Base-by-base conservation (phyloP, 2,888 invertebrate genomes). In the Bibio marci region DNA sequence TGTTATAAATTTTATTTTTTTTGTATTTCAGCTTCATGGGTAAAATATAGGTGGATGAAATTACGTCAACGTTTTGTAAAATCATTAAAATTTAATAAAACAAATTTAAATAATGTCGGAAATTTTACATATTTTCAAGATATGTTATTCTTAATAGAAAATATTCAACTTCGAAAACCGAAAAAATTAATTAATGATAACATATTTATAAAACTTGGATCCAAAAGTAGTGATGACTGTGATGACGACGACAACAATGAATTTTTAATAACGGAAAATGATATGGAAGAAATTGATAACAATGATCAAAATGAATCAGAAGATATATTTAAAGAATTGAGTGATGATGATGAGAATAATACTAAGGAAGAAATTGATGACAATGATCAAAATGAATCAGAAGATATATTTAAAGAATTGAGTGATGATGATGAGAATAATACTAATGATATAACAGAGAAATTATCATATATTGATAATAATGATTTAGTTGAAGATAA, bases 41-140 rank as follows among this genome's bases (percentile, higher is more conserved):
- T 42, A 2, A 38, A 40, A 25, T 26, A 36, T 4, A 35, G 44
- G 8, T 44, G 44, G 44, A 31, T 30, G n/a, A 33, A 26, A 30
- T 35, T 43, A 5, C 38, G 38, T 2, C 38, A 43, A 30, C 34
- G 30, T 2, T 43, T 36, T 32, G 27, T 38, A 4, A 27, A 18
- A 14, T 35, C 31, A 6, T 35, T 40, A 30, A 30, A 30, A 11
- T n/a, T n/a, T n/a, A n/a, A n/a, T n/a, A n/a, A n/a, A n/a, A n/a
- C n/a, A n/a, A 12, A 30, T 13, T 5, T 30, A 12, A 30, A 30
- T 12, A 30, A 30, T 13, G 17, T 30, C 4, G 18, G n/a, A 18
- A 38, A 38, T 28, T 40, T 38, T 35, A 38, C 38, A 38, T 36
- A 40, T 36, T 43, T 25, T 22, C 31, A 38, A 10, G 27, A 40